A percentile compares a stretch with the other conserved stretches of the same genome.
These are phyloP conservation scores for Eurystomus glaucurus DNA, from an alignment of 2,797 vertebrate genomes.

Conservation along the genomic window DNA sequence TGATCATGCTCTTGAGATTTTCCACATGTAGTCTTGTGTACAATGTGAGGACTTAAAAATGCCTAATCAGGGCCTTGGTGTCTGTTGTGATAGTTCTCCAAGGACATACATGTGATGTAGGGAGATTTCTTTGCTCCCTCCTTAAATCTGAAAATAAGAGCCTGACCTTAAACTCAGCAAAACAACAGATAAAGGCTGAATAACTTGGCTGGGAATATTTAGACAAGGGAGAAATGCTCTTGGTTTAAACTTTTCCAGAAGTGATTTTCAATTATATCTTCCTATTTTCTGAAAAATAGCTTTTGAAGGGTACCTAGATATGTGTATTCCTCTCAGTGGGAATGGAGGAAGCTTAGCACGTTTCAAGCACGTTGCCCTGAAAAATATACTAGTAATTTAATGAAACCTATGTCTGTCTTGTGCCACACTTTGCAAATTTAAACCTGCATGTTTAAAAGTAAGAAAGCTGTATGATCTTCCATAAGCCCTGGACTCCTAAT, in stretches of 20 bases:
- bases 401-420: background rate
- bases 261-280: background rate
- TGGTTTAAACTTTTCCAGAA: background rate
- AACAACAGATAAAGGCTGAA: slow-evolving; percentile 10
- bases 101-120: background rate
- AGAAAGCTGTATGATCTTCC: background rate
- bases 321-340: background rate
- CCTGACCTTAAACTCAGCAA: slow-evolving; percentile 31
- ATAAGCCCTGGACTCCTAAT: background rate
- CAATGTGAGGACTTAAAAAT: background rate
- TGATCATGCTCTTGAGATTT: background rate
- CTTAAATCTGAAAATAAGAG: background rate
- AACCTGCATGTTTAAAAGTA: background rate
- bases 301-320: background rate
- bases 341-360: background rate
- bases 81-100: background rate
- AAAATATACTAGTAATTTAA: background rate
- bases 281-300: background rate
- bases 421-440: background rate
- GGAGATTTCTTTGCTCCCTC: slow-evolving; percentile 2
- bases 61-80: background rate
- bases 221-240: background rate
- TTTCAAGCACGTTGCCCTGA: background rate
- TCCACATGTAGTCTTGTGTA: background rate
- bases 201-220: background rate